Evolutionary conservation across 2,113 vertebrate species (phyloP), one percentile per base, ranked within the genome.

Genomic region (Seriola aureovittata): DNA sequence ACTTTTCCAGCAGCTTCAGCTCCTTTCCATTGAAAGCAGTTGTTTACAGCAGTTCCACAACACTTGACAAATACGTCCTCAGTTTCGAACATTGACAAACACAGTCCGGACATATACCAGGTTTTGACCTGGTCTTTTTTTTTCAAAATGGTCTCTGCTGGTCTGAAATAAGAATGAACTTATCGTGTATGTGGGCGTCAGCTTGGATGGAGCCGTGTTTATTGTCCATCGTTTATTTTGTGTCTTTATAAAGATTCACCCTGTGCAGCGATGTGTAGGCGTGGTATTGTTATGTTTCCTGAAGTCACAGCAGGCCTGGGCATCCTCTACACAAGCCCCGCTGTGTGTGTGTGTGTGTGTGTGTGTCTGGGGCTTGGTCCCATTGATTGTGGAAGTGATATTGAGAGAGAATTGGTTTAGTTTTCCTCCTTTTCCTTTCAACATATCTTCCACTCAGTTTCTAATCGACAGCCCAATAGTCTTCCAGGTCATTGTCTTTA

Each of bases 221-320:
- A 42, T 42, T 42, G 40, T 42, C 9, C 40, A 42, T 8, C 0
- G 40, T 42, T 38, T 57, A 40, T 57, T 81, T 68, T 38, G 36
- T 74, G 62, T 73, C 13, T 21, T 25, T 42, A 52, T 46, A 46
- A 75, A 60, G 32, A 44, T 69, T 42, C 10, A 10, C 52, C 3
- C n/a, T 1, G n/a, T 36, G 63, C 52, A 32, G 36, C 69, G 46
- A 55, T 82, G 63, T 32, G 81, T 84, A 77, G 74, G 71, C 34
- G 50, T 32, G 19, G 3, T 76, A 38, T 25, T 73, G 50, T 81
- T 52, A 67, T 52, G 50, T 81, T 69, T 75, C 38, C 38, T 64
- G 64, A 69, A 57, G 40, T 50, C 79, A 57, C 63, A 73, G 57
- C 63, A 64, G 57, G 74, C 29, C 42, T 57, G 29, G 7, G 48